Conservation (phyloP, 2,113 vertebrate species). For the Regulus satrapa region DNA sequence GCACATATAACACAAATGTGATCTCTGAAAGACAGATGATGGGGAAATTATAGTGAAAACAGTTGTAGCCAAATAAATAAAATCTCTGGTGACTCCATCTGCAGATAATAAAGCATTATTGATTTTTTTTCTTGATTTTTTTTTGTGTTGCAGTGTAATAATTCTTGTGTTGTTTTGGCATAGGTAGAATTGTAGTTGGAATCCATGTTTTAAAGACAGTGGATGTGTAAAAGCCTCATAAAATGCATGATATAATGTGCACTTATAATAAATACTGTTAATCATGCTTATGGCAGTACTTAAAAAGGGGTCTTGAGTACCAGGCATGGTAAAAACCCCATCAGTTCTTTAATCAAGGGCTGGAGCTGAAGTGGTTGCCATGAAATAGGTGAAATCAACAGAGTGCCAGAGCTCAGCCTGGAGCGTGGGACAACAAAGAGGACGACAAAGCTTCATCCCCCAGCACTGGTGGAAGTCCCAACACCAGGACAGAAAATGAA, state of each 20-base stretch:
- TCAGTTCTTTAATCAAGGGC: not conserved
- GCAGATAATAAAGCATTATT: not conserved
- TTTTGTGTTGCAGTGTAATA: not conserved
- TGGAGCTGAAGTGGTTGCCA: not conserved
- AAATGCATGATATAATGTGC: not conserved
- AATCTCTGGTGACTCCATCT: not conserved
- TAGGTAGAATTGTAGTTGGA: not conserved
- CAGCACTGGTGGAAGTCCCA: not conserved
- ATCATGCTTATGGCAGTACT: not conserved
- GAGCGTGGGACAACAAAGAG: not conserved
- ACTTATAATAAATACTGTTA: slow-evolving; percentile 16
- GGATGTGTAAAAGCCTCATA: not conserved
- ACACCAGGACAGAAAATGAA: accelerated
- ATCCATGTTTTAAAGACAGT: not conserved
- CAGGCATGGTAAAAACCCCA: not conserved
- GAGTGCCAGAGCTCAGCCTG: not conserved
- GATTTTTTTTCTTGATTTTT: not conserved
- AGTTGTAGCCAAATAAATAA: not conserved
- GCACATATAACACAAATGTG: not conserved
- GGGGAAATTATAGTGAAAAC: not conserved
- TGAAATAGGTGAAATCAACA: not conserved
- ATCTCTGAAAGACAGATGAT: not conserved
- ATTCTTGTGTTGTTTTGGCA: not conserved
- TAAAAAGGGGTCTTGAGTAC: not conserved
- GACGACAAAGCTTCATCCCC: not conserved